phyloP scores from a whole-genome alignment of 2,797 vertebrate genomes.

The Rhincodon typus region DNA sequence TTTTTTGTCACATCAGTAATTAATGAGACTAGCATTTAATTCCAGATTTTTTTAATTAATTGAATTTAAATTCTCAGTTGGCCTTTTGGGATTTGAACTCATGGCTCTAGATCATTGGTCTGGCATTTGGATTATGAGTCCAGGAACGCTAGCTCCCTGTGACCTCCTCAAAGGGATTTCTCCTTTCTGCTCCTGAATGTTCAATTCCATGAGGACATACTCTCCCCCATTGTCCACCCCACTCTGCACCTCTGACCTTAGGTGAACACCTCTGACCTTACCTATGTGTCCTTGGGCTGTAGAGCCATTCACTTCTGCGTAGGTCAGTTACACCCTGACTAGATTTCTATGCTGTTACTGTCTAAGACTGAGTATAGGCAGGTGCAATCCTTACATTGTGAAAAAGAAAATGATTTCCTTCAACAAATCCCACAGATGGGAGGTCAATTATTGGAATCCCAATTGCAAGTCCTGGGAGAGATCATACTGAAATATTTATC shows the following conservation, averaged over 20 bases:
- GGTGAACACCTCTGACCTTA: background rate
- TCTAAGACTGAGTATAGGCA: background rate
- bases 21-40: background rate
- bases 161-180: background rate
- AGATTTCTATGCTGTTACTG: background rate
- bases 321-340: background rate
- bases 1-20: background rate
- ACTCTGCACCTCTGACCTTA: background rate
- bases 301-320: background rate
- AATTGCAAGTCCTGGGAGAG: background rate
- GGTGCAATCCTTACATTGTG: background rate
- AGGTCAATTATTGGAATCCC: background rate
- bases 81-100: background rate
- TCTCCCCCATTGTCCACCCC: no score
- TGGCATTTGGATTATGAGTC: background rate
- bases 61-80: background rate
- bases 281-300: background rate
- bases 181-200: background rate
- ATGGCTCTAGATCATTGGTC: background rate
- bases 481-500: background rate
- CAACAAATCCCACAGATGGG: background rate
- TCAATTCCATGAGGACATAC: background rate
- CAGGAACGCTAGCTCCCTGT: background rate
- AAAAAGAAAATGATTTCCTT: background rate
- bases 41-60: background rate